These are phyloP conservation scores for Cyphomyrmex costatus DNA, from an alignment of 1,140 invertebrate species.

Conservation along the genomic window DNA sequence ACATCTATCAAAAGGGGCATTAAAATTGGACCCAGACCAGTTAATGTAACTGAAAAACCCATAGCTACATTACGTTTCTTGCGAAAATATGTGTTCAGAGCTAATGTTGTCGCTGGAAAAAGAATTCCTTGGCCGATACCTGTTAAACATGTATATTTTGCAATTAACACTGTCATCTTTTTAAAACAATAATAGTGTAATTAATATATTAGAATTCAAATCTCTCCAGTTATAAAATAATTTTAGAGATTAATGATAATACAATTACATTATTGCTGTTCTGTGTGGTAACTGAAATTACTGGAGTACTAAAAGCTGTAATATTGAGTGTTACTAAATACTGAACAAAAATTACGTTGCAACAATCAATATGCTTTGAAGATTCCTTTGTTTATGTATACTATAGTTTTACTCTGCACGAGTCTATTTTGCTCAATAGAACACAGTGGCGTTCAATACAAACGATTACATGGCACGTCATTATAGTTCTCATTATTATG, in stretches of 20 bases:
- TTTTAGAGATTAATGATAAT: background rate
- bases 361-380: background rate
- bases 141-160: constrained; percentile 22
- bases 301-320: background rate
- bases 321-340: background rate
- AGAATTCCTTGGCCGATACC: constrained; percentile 69
- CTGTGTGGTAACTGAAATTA: background rate
- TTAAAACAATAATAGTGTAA: background rate
- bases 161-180: background rate
- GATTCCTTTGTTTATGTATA: background rate
- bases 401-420: background rate
- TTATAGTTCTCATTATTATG: background rate
- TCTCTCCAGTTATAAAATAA: background rate
- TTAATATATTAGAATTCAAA: background rate
- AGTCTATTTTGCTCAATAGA: background rate
- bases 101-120: constrained; percentile 83
- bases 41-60: constrained; percentile 90
- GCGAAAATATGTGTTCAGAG: constrained; percentile 91
- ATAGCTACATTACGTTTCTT: constrained; percentile 90
- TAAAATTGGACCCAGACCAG: constrained; percentile 91
- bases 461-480: background rate
- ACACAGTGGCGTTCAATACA: background rate
- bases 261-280: constrained; percentile 14
- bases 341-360: background rate
- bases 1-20: constrained; percentile 89